Percentiles rank a stretch among this genome's conserved stretches.
Evolutionary conservation across 2,888 invertebrate species (phyloP).

Genomic region (Tachina fera): DNA sequence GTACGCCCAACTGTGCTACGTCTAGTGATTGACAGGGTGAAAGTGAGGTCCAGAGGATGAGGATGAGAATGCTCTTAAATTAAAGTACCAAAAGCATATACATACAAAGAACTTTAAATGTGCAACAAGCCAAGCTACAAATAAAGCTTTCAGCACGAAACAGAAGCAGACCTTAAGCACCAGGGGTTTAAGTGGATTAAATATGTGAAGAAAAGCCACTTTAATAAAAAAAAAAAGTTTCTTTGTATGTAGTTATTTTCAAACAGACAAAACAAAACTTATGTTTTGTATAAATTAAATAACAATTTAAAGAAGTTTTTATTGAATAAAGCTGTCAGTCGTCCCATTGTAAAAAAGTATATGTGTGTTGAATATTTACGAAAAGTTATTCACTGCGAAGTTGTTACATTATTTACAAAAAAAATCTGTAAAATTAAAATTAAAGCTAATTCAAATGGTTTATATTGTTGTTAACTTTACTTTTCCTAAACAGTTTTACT

Average conservation of each 20-base stretch:
- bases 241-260: background rate
- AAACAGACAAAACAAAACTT: background rate
- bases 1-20: background rate
- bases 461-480: too few relatives aligned
- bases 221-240: background rate
- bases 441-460: too few relatives aligned
- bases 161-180: background rate
- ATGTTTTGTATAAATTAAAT: slow-evolving; percentile 16
- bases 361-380: background rate
- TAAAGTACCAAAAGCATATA: background rate
- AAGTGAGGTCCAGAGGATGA: background rate
- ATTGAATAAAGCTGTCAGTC: background rate
- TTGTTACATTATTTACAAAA: background rate
- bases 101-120: slow-evolving; percentile 49
- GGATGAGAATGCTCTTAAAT: slow-evolving; percentile 8
- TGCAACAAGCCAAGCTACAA: slow-evolving; percentile 29
- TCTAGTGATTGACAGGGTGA: background rate
- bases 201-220: background rate
- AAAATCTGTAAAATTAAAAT: too few relatives aligned
- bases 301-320: background rate
- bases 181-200: slow-evolving; percentile 7
- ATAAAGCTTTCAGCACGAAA: slow-evolving; percentile 3
- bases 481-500: too few relatives aligned
- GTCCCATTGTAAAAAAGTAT: background rate
- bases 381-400: background rate